Conservation (phyloP, 2,888 invertebrate species). For the Nudaria mundana region DNA sequence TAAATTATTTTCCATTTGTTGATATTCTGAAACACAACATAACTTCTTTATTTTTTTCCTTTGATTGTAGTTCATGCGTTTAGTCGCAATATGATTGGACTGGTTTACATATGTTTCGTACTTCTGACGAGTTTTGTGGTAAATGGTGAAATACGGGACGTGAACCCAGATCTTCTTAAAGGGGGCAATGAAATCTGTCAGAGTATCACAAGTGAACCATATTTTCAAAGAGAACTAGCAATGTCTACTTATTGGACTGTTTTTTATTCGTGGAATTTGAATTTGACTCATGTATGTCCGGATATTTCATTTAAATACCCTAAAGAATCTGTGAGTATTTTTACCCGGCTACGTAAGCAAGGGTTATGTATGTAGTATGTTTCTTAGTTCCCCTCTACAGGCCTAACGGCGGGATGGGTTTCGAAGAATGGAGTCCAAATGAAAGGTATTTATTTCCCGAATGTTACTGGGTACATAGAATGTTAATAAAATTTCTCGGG, state of each 20-base stretch:
- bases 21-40: slow-evolving; percentile 2
- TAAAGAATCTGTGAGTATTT: not conserved
- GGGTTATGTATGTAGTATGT: no score
- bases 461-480: no score
- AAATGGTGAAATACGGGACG: not conserved
- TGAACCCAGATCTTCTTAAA: not conserved
- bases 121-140: not conserved
- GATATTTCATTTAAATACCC: not conserved
- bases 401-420: no score
- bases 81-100: not conserved
- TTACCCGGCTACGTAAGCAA: no score
- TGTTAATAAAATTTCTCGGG: no score
- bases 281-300: not conserved
- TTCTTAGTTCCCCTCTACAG: no score
- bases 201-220: not conserved
- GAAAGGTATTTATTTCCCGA: no score
- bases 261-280: not conserved
- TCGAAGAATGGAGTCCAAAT: no score
- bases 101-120: not conserved
- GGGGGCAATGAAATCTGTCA: not conserved
- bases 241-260: not conserved
- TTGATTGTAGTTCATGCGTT: no score
- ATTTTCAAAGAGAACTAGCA: not conserved
- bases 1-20: slow-evolving; percentile 2
- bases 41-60: no score